Base-by-base conservation (phyloP, 2,113 vertebrate genomes). In the Heteronetta atricapilla region DNA sequence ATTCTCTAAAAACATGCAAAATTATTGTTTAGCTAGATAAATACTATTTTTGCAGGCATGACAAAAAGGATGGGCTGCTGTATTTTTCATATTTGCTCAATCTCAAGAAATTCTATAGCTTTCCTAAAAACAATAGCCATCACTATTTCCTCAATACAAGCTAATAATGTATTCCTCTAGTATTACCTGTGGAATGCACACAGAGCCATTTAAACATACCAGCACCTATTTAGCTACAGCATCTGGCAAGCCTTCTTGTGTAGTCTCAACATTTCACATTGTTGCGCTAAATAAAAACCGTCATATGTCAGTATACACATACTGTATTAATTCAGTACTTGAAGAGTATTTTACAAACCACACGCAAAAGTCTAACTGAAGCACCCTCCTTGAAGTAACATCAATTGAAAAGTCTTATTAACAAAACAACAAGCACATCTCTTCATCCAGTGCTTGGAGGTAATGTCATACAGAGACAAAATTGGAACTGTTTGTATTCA, bases 21-120 rank as follows among this genome's bases (percentile, higher is more conserved):
- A 56, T 40, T 89, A 75, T 11, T 33, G 31, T 3, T 67, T 55
- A 42, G 10, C 31, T 73, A 60, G 14, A n/a, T 29, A 58, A 1
- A 5, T 33, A 42, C 36, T 33, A 21, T 18, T 95, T 95, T 67
- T 3, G 2, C 20, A 40, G 21, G 16, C 33, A 52, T 8, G 12
- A 17, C 21, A 83, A 36, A 66, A 78, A 82, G 23, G 6, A 19
- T 38, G 13, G 23, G 40, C 19, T 75, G 31, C 5, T 0, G 0
- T 59, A n/a, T n/a, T 78, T 56, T 72, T 68, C 33, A 1, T 44
- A 60, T 64, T 56, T 91, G 33, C 29, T 94, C 9, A 20, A 19
- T 48, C 63, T 73, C 44, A 91, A 85, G 76, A 90, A 74, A 58
- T 8, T 83, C 17, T 40, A 46, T 11, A 4, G 0, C 38, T n/a